Percentiles rank a stretch among this genome's conserved stretches.
phyloP scores from a whole-genome alignment of 2,888 invertebrate genomes.

The Andrena bucephala region DNA sequence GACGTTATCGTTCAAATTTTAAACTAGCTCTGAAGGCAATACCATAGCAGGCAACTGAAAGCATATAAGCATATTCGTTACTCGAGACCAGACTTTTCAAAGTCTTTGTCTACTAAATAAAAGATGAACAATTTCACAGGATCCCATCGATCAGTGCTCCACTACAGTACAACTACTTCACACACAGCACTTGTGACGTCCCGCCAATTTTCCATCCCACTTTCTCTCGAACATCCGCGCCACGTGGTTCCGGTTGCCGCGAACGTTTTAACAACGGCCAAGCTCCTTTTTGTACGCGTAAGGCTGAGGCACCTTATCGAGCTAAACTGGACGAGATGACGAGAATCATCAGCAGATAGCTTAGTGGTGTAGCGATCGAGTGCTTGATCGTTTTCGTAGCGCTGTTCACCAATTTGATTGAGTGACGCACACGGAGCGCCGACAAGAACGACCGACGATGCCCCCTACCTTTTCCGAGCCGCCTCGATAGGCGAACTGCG shows the following conservation, averaged over 20 bases:
- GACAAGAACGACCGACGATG: conserved; percentile 4
- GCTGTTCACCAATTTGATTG: conserved; percentile 23
- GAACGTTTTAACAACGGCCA: conserved; percentile 34
- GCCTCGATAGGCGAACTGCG: not conserved
- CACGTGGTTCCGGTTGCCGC: conserved; percentile 31
- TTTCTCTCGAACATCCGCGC: conserved; percentile 4
- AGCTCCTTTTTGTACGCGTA: conserved; percentile 56
- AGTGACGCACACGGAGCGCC: conserved; percentile 8
- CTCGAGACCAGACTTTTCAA: no score
- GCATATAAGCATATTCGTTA: not conserved
- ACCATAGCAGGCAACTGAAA: not conserved
- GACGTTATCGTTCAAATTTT: not conserved
- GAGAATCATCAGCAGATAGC: conserved; percentile 32
- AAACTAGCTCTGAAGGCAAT: not conserved
- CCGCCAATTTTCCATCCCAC: not conserved
- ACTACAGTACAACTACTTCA: not conserved
- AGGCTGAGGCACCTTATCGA: conserved; percentile 52
- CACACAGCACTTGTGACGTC: not conserved
- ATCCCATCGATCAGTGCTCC: not conserved
- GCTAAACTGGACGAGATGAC: conserved; percentile 28
- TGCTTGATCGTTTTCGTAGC: conserved; percentile 51
- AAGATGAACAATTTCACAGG: not conserved
- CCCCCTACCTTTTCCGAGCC: not conserved
- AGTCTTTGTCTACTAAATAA: no score
- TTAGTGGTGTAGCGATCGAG: conserved; percentile 37